Percentiles rank a stretch among this genome's conserved stretches.
These are phyloP conservation scores for Gymnogyps californianus DNA, from an alignment of 2,113 vertebrate genomes.

Conservation along the genomic window DNA sequence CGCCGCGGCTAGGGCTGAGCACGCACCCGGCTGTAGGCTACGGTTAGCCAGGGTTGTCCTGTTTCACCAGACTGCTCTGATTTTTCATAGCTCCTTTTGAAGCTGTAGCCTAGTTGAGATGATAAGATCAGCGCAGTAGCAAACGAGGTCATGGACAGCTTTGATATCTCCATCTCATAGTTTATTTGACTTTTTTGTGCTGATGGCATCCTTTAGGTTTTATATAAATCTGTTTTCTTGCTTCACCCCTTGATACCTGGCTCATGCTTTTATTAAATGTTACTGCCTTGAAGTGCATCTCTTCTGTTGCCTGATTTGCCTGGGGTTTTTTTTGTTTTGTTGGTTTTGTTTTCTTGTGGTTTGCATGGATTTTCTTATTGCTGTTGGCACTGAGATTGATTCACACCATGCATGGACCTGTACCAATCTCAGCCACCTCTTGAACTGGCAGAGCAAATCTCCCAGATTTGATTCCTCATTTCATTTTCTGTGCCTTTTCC, in stretches of 20 bases:
- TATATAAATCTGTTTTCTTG: background rate
- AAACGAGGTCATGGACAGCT: background rate
- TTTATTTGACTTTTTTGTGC: background rate
- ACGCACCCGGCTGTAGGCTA: rapidly evolving
- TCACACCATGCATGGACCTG: rapidly evolving
- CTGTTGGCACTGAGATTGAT: background rate
- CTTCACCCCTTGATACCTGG: background rate
- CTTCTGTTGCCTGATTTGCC: background rate
- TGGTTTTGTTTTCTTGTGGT: background rate
- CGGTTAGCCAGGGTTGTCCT: background rate
- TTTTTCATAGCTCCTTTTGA: background rate
- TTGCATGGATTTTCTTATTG: background rate
- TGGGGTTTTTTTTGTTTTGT: background rate
- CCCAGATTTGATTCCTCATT: background rate
- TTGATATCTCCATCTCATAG: background rate
- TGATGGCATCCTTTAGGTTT: background rate
- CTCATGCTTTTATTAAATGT: background rate
- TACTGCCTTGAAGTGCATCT: background rate
- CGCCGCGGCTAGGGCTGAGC: rapidly evolving
- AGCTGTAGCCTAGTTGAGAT: background rate
- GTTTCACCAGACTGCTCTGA: background rate
- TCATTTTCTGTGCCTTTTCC: background rate
- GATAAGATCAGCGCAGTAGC: background rate
- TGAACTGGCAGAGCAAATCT: background rate
- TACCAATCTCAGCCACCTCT: background rate